phyloP scores from a whole-genome alignment of 35 echinoderm and acorn worm species.

The Heliocidaris tuberculata region DNA sequence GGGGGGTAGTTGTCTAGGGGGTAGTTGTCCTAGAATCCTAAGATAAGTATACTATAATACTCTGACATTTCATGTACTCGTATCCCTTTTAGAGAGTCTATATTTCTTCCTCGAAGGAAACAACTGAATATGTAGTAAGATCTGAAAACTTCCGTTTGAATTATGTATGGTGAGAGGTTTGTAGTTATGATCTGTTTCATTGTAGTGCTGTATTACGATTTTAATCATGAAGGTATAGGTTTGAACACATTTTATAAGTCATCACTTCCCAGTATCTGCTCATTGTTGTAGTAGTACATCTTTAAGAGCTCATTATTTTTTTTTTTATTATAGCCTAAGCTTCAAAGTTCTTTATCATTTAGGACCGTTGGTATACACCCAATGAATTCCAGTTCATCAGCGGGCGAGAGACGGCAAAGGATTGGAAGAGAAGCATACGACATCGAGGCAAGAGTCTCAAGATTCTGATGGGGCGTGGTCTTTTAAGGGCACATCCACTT shows the following conservation, averaged over 20 bases:
- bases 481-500: conserved; percentile 74
- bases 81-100: no score
- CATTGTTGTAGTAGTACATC: neutral
- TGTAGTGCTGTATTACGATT: neutral
- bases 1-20: no score
- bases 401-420: conserved; percentile 96
- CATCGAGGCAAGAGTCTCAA: conserved; percentile 93
- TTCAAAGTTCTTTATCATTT: neutral
- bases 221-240: no score
- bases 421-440: conserved; percentile 98
- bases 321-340: no score
- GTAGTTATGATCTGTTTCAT: neutral
- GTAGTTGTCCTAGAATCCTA: no score
- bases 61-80: no score
- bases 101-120: neutral
- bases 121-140: neutral
- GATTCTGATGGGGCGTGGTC: conserved; percentile 83
- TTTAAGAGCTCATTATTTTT: neutral
- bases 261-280: no score
- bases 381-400: conserved; percentile 96
- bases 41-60: no score
- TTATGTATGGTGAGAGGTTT: no score
- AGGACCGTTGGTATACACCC: conserved; percentile 89
- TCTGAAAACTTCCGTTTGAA: neutral
- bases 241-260: no score